Evolutionary conservation across 2,888 invertebrate species (phyloP), one percentile per base, ranked within the genome.

Genomic region (Cosmia pyralina): DNA sequence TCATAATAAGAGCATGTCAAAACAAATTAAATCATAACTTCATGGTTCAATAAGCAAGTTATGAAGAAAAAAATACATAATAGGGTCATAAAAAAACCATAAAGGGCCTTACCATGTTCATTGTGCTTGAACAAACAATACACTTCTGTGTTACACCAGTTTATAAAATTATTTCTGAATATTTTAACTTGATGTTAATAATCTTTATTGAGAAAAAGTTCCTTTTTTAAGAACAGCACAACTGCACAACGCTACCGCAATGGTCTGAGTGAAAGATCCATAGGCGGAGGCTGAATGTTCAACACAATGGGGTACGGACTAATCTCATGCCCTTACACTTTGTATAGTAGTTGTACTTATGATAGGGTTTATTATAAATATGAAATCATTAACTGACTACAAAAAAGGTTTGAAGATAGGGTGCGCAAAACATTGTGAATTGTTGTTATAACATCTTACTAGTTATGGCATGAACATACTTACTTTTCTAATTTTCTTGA

Each of bases 21-120:
- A 96, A 95, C 94, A 93, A 91, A 96, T 96, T 93, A 96, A 92
- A 96, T 96, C 96, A 96, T 96, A 96, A 95, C 93, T 94, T 92
- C 90, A 95, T 75, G 86, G 91, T 91, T 94, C 93, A 96, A 94
- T 95, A 90, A 91, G 84, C 90, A 90, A 90, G 90, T 90, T 90
- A 88, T 89, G 79, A 68, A 84, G 85, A 88, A 90, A 90, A 92
- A 81, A 79, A 90, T 89, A 50, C 86, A 91, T 89, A 89, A 91
- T 87, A 84, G 91, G 87, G 88, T 84, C 88, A 90, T 75, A 92
- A 94, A 93, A 92, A 91, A 38, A 13, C 84, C 82, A 92, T 91
- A 93, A 94, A 92, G 91, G 94, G 88, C 90, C 96, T 95, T 93
- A 96, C 96, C 96, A 95, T 92, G 90, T 93, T 95, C 94, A 96